Evolutionary conservation across 2,888 invertebrate genomes (phyloP).

Genomic region (Cistogaster globosa): DNA sequence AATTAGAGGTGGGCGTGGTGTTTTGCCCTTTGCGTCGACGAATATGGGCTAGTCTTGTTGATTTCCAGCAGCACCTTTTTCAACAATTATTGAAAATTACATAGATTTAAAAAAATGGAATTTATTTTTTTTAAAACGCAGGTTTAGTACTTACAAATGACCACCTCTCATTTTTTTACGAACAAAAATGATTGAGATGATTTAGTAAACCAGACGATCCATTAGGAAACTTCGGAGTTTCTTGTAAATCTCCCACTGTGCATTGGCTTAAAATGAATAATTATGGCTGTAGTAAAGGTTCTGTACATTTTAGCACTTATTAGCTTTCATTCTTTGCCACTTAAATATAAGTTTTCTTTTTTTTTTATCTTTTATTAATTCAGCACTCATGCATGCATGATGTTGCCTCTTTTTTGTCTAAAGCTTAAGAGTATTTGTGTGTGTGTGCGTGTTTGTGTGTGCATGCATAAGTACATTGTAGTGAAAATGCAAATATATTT

Average conservation of each 20-base stretch:
- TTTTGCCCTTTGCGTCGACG: no score
- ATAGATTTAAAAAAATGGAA: no score
- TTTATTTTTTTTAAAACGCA: no score
- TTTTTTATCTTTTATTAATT: constrained; percentile 33
- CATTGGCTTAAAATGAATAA: not conserved
- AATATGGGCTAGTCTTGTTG: no score
- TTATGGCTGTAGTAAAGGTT: constrained; percentile 4
- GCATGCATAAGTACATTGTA: constrained; percentile 17
- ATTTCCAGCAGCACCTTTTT: no score
- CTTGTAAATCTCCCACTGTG: not conserved
- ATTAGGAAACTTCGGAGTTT: no score
- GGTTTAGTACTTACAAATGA: no score
- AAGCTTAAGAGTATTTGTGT: constrained; percentile 19
- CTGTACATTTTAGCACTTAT: constrained; percentile 1
- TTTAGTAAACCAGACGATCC: no score
- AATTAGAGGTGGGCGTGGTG: no score
- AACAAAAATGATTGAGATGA: no score
- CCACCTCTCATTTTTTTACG: no score
- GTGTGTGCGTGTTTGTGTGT: not conserved
- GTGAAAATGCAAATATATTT: constrained; percentile 24
- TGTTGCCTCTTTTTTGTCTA: not conserved
- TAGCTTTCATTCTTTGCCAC: constrained; percentile 16
- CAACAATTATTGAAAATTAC: no score
- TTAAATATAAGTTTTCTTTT: constrained; percentile 13
- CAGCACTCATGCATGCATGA: constrained; percentile 16